phyloP scores from a whole-genome alignment of 2,888 invertebrate genomes.

The Caenorhabditis sp. region DNA sequence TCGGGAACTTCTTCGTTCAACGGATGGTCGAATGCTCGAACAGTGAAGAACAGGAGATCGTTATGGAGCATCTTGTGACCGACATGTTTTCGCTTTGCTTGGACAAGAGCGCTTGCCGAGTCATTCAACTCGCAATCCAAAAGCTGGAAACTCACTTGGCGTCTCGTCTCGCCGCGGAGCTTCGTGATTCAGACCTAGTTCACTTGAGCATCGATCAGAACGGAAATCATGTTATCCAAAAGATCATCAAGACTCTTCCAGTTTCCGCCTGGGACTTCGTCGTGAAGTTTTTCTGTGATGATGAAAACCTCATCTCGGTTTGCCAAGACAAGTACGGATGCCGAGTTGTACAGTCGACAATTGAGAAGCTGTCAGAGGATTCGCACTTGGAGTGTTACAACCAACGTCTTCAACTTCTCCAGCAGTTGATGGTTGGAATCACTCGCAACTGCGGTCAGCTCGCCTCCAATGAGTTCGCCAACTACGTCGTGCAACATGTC shows the following conservation, averaged over 20 bases:
- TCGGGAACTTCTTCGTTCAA: slow-evolving; percentile 77
- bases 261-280: slow-evolving; percentile 64
- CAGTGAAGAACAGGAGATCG: slow-evolving; percentile 57
- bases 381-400: slow-evolving; percentile 23
- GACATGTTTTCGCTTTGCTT: slow-evolving; percentile 73
- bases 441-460: slow-evolving; percentile 62
- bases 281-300: slow-evolving; percentile 57
- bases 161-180: slow-evolving; percentile 35
- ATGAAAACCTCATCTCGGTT: slow-evolving; percentile 62
- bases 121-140: slow-evolving; percentile 78
- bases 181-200: slow-evolving; percentile 66
- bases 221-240: slow-evolving; percentile 80
- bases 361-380: slow-evolving; percentile 75
- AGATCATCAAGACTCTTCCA: slow-evolving; percentile 69
- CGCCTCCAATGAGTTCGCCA: slow-evolving; percentile 77
- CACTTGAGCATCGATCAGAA: slow-evolving; percentile 76
- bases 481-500: slow-evolving; percentile 79
- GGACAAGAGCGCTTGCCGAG: slow-evolving; percentile 80
- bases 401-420: slow-evolving; percentile 34
- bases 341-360: slow-evolving; percentile 73
- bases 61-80: slow-evolving; percentile 54
- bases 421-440: slow-evolving; percentile 45
- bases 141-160: slow-evolving; percentile 54
- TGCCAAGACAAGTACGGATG: slow-evolving; percentile 78
- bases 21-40: slow-evolving; percentile 69